Conservation (phyloP, 2,113 vertebrate species). For the Mus spicilegus region DNA sequence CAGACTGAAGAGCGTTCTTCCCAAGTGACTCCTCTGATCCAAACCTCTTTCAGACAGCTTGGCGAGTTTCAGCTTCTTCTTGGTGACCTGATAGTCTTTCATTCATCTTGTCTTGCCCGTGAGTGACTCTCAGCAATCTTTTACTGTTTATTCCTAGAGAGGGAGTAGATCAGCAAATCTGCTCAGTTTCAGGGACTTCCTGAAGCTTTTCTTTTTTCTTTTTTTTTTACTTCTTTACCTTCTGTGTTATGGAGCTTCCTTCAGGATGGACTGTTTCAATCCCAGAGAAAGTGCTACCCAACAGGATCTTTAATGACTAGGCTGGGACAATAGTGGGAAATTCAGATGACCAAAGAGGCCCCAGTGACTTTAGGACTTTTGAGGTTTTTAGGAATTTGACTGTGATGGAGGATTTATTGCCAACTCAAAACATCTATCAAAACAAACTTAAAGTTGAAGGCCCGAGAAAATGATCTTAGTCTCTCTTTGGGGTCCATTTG, state of each 20-base stretch:
- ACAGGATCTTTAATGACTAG: not conserved
- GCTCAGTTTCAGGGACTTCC: not conserved
- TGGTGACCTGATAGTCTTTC: no score
- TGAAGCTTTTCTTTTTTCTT: not conserved
- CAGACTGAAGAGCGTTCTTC: not conserved
- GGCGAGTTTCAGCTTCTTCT: not conserved
- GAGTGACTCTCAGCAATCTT: not conserved
- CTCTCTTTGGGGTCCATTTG: not conserved
- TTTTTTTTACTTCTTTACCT: not conserved
- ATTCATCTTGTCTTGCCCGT: not conserved
- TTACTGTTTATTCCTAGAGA: not conserved
- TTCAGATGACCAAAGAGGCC: not conserved
- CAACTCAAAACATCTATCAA: not conserved
- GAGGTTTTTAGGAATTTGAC: not conserved
- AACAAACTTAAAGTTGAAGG: constrained; percentile 8
- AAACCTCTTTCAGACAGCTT: not conserved
- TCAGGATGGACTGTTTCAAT: not conserved
- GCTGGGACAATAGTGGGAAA: not conserved
- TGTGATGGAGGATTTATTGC: not conserved
- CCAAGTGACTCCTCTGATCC: not conserved
- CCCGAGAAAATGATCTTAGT: not conserved
- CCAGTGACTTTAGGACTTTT: not conserved
- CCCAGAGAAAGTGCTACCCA: not conserved
- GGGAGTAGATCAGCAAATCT: not conserved
- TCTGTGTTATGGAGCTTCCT: not conserved